These are phyloP conservation scores for Rhizoglyphus robini DNA, from an alignment of 1,140 invertebrate genomes.

Conservation along the genomic window DNA sequence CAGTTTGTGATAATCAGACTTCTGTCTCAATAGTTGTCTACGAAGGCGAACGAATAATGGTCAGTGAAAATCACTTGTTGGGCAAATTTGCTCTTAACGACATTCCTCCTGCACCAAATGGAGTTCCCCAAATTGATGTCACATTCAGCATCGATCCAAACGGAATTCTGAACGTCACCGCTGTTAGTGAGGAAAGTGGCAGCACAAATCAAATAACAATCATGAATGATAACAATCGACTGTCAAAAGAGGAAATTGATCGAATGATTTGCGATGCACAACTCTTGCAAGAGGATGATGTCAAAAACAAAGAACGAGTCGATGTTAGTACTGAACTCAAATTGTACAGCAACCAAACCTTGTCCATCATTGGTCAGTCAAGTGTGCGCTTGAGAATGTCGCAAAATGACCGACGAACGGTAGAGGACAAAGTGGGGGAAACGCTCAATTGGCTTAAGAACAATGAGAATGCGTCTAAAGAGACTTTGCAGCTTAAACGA, in stretches of 20 bases:
- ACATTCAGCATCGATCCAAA: neutral
- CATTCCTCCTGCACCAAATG: neutral
- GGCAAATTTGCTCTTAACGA: neutral
- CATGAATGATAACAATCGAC: no score
- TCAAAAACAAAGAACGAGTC: conserved; percentile 58
- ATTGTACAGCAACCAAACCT: conserved; percentile 57
- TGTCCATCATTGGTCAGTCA: conserved; percentile 41
- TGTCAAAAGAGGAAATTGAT: no score
- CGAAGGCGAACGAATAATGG: neutral
- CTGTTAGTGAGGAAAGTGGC: neutral
- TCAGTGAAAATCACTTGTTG: neutral
- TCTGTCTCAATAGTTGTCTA: neutral
- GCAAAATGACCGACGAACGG: conserved; percentile 69
- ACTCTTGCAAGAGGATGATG: no score
- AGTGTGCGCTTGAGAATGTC: no score
- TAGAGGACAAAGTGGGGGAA: conserved; percentile 81
- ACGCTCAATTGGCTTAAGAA: conserved; percentile 85
- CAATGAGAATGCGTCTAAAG: conserved; percentile 71
- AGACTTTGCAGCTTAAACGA: no score
- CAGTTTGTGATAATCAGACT: neutral
- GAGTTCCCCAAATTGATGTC: neutral
- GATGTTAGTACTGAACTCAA: conserved; percentile 49
- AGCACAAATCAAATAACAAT: no score
- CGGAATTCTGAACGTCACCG: neutral
- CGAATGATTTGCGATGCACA: conserved; percentile 96